Evolutionary conservation across 2,797 vertebrate genomes (phyloP), one percentile per base, ranked within the genome.

Genomic region (Holocentrus rufus): DNA sequence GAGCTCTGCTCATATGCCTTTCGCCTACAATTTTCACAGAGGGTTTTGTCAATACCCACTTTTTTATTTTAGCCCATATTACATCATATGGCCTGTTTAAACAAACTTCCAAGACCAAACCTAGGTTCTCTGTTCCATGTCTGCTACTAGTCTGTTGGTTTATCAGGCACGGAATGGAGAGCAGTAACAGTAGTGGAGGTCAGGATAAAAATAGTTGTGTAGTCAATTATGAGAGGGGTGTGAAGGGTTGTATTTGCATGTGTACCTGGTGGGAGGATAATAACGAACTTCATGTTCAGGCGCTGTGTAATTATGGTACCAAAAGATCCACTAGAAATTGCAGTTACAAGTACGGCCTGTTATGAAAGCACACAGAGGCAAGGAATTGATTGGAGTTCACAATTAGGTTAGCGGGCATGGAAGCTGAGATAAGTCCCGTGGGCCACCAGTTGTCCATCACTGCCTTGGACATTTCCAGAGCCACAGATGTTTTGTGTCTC

Each of bases 401-500:
- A 54, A 77, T 27, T 27, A 27, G 2, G 2, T 78, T 50, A 11
- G 46, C n/a, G 39, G 80, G 57, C 39, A 11, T 75, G 50, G 23
- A 52, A 13, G 25, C 52, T n/a, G 42, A 58, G 31, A 75, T 72
- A 44, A 42, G 13, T 58, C 44, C 1, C 18, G 27, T 36, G 44
- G 63, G 17, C 39, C 59, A 70, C 39, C 59, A 77, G 11, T 52
- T 72, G 30, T 46, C 44, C 68, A 15, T 53, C 47, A 15, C 15
- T 69, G 34, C 34, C 53, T 34, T 2, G 4, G 36, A 47, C 18
- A 1, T 54, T 68, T 72, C 76, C 6, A 69, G 47, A 73, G 63
- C 42, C 27, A 69, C 53, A 61, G 11, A 17, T 61, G 59, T 22
- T 46, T 46, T 31, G 22, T 65, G 22, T 77, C 83, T 55, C 36